These are phyloP conservation scores for Pocillopora damicornis DNA, from an alignment of 64 coral and sea anemone species.

Conservation along the genomic window DNA sequence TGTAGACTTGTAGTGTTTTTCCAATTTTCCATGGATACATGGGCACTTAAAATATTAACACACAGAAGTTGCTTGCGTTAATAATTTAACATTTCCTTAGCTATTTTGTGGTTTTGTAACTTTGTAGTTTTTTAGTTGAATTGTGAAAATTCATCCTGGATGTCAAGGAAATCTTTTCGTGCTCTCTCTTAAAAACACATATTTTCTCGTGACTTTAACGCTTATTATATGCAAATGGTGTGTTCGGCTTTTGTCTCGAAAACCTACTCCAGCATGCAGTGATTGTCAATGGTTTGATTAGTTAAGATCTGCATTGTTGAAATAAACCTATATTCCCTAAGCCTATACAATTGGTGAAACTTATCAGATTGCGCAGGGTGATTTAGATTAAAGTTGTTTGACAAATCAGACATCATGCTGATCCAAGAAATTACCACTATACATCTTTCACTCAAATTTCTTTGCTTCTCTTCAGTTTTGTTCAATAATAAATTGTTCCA, in stretches of 20 bases:
- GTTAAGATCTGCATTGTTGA: neutral
- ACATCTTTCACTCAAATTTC: no score
- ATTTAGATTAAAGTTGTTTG: no score
- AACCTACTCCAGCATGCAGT: neutral
- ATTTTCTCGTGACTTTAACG: neutral
- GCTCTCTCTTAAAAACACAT: neutral
- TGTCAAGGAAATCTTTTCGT: neutral
- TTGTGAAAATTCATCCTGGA: no score
- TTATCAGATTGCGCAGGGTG: neutral
- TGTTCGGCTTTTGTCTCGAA: neutral
- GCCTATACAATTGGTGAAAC: neutral
- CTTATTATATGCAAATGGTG: neutral
- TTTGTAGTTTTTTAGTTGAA: no score
- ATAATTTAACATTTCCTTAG: neutral
- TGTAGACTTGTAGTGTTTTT: neutral
- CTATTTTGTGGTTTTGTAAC: no score
- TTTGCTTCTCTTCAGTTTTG: no score
- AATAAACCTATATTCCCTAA: neutral
- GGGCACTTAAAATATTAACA: constrained; percentile 12
- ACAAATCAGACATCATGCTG: no score
- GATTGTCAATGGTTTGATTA: neutral
- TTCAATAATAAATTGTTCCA: no score
- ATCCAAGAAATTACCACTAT: no score
- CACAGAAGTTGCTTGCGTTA: neutral
- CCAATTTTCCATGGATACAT: constrained; percentile 2